These are phyloP conservation scores for Plebejus anna DNA, from an alignment of 2,888 invertebrate species.

Conservation along the genomic window DNA sequence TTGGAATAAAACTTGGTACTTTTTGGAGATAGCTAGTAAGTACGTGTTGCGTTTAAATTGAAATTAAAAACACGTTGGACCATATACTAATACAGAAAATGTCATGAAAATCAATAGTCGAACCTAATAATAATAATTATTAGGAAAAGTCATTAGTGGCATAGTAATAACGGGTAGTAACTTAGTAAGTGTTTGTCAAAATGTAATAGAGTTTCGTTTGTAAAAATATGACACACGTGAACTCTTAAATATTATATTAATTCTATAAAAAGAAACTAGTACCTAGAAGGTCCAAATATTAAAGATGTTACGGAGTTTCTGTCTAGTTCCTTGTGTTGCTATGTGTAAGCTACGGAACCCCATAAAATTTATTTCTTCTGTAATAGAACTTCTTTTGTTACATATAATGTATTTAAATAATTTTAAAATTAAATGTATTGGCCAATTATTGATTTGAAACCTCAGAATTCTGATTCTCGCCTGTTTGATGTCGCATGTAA, in stretches of 20 bases:
- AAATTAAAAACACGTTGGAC: neutral
- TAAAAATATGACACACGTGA: neutral
- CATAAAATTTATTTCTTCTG: neutral
- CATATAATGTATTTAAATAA: neutral
- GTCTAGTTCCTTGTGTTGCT: neutral
- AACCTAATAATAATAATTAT: neutral
- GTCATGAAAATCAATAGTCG: neutral
- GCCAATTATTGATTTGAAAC: neutral
- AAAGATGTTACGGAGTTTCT: neutral
- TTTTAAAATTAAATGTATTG: neutral
- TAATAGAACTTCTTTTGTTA: neutral
- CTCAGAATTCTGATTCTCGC: neutral
- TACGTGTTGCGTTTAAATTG: neutral
- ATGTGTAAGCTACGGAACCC: constrained; percentile 22
- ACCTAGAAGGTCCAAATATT: neutral
- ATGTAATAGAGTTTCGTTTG: neutral
- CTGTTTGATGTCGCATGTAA: neutral
- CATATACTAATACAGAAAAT: neutral
- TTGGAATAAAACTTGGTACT: neutral
- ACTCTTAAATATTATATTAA: too few relatives aligned
- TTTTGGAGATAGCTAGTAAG: neutral
- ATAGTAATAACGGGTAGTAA: neutral
- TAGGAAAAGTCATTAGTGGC: neutral
- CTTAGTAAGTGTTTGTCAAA: neutral
- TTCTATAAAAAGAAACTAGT: neutral